A percentile compares a stretch with the other conserved stretches of the same genome.
Conservation (phyloP, 2,113 vertebrate genomes). For the Serilophus lunatus region DNA sequence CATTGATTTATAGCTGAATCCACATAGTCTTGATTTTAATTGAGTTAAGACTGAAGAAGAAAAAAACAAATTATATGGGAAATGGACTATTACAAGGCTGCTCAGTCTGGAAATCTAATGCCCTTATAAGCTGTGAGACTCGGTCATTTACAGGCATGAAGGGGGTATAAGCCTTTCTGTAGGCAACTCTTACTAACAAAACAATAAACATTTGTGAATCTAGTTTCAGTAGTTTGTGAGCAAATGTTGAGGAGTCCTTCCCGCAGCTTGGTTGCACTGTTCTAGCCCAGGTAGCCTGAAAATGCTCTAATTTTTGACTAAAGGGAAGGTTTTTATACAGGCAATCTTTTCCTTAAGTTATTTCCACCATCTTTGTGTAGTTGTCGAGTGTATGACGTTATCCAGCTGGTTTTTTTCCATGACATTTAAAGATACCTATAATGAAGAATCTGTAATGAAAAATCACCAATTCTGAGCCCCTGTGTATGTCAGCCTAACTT, state of each 20-base stretch:
- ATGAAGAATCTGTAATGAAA: not conserved
- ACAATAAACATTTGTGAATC: not conserved
- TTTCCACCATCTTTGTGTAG: not conserved
- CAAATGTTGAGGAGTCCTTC: not conserved
- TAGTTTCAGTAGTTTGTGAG: not conserved
- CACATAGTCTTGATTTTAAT: not conserved
- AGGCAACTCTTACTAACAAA: not conserved
- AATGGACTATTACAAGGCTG: not conserved
- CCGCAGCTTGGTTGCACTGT: not conserved
- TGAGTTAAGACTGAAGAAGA: not conserved
- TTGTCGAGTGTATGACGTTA: not conserved
- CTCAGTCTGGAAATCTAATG: not conserved
- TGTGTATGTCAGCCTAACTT: not conserved
- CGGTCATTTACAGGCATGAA: not conserved
- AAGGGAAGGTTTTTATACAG: not conserved
- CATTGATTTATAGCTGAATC: not conserved
- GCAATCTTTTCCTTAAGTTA: not conserved
- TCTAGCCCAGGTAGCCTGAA: not conserved
- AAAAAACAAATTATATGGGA: not conserved
- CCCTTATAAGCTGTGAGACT: not conserved
- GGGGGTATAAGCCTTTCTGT: not conserved
- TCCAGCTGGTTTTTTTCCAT: not conserved
- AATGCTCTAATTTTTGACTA: not conserved
- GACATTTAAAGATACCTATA: not conserved
- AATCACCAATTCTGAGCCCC: not conserved